A percentile compares a stretch with the other conserved stretches of the same genome.
Conservation (phyloP, 2,888 invertebrate species). For the Urechis unicinctus region DNA sequence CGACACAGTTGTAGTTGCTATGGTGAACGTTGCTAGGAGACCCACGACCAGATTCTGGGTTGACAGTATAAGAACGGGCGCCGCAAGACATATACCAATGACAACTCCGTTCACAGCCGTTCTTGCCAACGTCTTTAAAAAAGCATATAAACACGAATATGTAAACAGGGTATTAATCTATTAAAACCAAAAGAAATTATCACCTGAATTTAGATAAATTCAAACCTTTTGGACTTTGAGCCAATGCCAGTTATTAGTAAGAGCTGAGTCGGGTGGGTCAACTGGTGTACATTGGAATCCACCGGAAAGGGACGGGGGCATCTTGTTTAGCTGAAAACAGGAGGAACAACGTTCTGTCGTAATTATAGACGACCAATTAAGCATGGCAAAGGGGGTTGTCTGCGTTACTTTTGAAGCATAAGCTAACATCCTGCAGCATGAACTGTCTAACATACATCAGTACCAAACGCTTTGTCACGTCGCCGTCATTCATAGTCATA, state of each 20-base stretch:
- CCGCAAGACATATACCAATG: conserved; percentile 20
- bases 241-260: background rate
- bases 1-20: conserved; percentile 26
- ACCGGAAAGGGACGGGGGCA: conserved; percentile 27
- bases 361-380: no score
- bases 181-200: background rate
- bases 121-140: conserved; percentile 9
- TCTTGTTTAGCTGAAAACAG: conserved; percentile 20
- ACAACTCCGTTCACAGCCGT: conserved; percentile 18
- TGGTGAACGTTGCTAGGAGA: conserved; percentile 16
- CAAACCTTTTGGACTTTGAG: background rate
- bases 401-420: no score
- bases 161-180: no score
- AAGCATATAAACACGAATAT: no score
- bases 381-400: no score
- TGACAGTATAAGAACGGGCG: conserved; percentile 19
- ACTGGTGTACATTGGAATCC: conserved; percentile 28
- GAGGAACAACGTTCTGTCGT: no score
- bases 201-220: background rate
- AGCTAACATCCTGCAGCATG: no score
- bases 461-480: no score
- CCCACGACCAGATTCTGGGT: conserved; percentile 21
- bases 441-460: no score
- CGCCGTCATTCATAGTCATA: no score
- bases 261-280: background rate